Base-by-base conservation (phyloP, 2,113 vertebrate species). In the Silurus asotus region DNA sequence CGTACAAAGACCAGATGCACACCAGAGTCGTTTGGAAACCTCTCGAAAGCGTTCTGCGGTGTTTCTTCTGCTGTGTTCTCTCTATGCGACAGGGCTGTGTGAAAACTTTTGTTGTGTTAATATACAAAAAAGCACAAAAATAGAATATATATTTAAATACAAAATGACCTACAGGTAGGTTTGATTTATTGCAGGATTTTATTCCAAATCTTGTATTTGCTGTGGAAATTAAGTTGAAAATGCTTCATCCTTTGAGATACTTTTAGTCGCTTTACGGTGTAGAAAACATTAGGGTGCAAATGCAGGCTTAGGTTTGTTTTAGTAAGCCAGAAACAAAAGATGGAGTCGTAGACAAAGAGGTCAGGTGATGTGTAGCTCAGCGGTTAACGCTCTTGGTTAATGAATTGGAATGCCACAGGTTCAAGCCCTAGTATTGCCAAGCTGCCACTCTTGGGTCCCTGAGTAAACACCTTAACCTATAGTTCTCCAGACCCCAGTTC, bases 11-110 rank as follows among this genome's bases (percentile, higher is more conserved):
- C 87, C 48, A 86, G 55, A 62, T 2, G 76, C 59, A 61, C 13
- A 9, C 59, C 53, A 45, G 75, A 9, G 70, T 77, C 14, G 67
- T 85, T 28, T 69, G 74, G 75, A 77, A 65, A n/a, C 74, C 84
- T 78, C 84, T 37, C n/a, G 5, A 25, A 85, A n/a, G 37, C 15
- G 28, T 81, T 19, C 58, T 80, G 23, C 25, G 37, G 59, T 85
- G 74, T 85, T 55, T 67, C 28, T 20, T 17, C 53, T 5, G 25
- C 74, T 28, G 45, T 23, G 23, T 62, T 64, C 67, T 20, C 10
- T n/a, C 59, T 11, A 37, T 58, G 64, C 82, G 72, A 48, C 58
- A 83, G 20, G 11, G 23, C 23, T 6, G 4, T 6, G 20, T 10
- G 6, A 10, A 20, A 61, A 48, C 28, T 17, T 37, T 6, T 67